A percentile compares a stretch with the other conserved stretches of the same genome.
Conservation (phyloP, 2,113 vertebrate species). For the Nothoprocta pentlandii region DNA sequence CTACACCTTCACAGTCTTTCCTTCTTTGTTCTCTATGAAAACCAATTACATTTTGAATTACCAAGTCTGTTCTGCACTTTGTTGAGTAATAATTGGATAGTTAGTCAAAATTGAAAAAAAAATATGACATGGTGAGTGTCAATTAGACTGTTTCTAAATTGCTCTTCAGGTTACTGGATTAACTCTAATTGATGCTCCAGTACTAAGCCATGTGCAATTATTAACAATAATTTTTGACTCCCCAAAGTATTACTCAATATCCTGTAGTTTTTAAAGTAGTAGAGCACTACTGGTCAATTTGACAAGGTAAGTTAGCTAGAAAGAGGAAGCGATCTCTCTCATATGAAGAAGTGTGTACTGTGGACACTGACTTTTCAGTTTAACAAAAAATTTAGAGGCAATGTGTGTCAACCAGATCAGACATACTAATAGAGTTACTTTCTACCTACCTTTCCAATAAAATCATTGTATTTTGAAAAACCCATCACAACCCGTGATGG, state of each 20-base stretch:
- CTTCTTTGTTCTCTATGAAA: conserved; percentile 33
- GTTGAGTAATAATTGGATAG: conserved; percentile 46
- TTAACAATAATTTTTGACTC: conserved; percentile 48
- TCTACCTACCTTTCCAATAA: not conserved
- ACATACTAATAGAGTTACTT: not conserved
- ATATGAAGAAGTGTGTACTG: not conserved
- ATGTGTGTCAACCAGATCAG: not conserved
- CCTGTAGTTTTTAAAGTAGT: conserved; percentile 21
- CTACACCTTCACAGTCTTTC: conserved; percentile 5
- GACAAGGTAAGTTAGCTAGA: not conserved
- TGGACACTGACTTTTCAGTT: not conserved
- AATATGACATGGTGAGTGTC: not conserved
- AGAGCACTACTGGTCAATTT: not conserved
- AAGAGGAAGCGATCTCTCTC: not conserved
- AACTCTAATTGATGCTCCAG: conserved; percentile 58
- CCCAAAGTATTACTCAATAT: conserved; percentile 46
- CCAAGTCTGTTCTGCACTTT: conserved; percentile 13
- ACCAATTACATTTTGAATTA: conserved; percentile 58
- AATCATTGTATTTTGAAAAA: not conserved
- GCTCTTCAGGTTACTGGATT: conserved; percentile 44
- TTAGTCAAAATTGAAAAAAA: conserved; percentile 42
- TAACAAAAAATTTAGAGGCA: not conserved
- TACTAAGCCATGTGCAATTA: conserved; percentile 51
- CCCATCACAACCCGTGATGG: no score
- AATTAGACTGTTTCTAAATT: conserved; percentile 40